These are phyloP conservation scores for Mythimna impura DNA, from an alignment of 2,888 invertebrate genomes.

Conservation along the genomic window DNA sequence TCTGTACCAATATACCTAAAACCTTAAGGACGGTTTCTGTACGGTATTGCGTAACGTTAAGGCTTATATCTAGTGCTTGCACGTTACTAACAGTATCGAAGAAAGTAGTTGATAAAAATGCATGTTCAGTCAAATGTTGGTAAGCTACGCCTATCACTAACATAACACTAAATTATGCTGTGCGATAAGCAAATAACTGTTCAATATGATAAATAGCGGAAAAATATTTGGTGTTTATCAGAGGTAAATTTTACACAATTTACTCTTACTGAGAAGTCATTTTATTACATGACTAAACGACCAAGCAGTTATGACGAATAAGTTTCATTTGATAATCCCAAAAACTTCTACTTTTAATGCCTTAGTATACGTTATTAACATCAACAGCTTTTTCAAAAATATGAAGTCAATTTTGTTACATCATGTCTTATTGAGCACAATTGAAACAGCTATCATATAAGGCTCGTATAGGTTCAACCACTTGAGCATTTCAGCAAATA, in stretches of 20 bases:
- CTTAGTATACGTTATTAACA: not conserved
- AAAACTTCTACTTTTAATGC: not conserved
- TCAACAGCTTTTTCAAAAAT: not conserved
- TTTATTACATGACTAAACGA: not conserved
- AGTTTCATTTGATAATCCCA: not conserved
- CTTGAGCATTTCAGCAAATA: constrained; percentile 48
- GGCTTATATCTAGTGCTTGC: constrained; percentile 5
- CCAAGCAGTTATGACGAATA: constrained; percentile 3
- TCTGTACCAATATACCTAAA: constrained; percentile 42
- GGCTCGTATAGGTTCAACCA: constrained; percentile 21
- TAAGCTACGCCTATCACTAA: constrained; percentile 19
- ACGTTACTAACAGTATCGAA: constrained; percentile 7
- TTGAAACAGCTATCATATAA: not conserved
- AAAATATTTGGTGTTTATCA: constrained; percentile 9
- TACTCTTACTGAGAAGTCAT: constrained; percentile 15
- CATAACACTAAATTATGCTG: constrained; percentile 10
- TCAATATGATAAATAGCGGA: constrained; percentile 5
- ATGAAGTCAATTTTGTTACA: not conserved
- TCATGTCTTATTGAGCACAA: constrained; percentile 1
- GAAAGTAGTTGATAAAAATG: constrained; percentile 21
- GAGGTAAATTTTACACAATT: constrained; percentile 1
- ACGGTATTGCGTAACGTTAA: constrained; percentile 10
- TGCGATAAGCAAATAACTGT: constrained; percentile 37
- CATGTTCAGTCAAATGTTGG: constrained; percentile 29
- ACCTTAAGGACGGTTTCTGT: constrained; percentile 24